phyloP scores from a whole-genome alignment of 2,797 vertebrate species.

The Danio jaintianensis region DNA sequence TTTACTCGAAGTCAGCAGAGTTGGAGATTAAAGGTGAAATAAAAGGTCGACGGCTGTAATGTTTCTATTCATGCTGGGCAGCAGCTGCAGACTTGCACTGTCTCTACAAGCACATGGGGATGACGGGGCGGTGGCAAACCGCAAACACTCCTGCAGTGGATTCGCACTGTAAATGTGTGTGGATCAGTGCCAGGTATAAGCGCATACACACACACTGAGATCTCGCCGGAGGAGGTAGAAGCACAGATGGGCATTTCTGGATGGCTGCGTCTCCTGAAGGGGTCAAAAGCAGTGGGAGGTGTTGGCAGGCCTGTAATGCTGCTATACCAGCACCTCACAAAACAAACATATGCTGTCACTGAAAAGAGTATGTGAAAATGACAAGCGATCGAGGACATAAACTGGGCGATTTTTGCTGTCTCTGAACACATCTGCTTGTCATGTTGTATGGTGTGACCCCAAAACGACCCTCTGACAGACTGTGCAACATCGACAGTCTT shows the following conservation, averaged over 20 bases:
- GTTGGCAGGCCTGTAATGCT: conserved; percentile 40
- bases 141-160: conserved; percentile 13
- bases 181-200: conserved; percentile 34
- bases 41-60: conserved; percentile 40
- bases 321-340: conserved; percentile 33
- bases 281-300: conserved; percentile 54
- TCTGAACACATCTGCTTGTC: not conserved
- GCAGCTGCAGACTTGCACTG: conserved; percentile 29
- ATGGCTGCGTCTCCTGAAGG: conserved; percentile 52
- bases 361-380: conserved; percentile 23
- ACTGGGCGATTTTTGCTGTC: not conserved
- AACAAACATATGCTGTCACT: conserved; percentile 41
- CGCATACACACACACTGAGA: conserved; percentile 17
- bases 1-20: conserved; percentile 39
- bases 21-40: conserved; percentile 41
- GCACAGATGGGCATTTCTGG: conserved; percentile 61
- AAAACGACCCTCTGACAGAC: not conserved
- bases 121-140: not conserved
- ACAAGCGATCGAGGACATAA: not conserved
- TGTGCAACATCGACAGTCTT: not conserved
- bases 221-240: conserved; percentile 38
- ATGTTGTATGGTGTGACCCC: not conserved
- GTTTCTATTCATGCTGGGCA: conserved; percentile 5
- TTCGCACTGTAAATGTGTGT: conserved; percentile 33
- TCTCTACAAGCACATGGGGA: conserved; percentile 10